Evolutionary conservation across 35 echinoderm and acorn worm genomes (phyloP).

Genomic region (Heliocidaris tuberculata): DNA sequence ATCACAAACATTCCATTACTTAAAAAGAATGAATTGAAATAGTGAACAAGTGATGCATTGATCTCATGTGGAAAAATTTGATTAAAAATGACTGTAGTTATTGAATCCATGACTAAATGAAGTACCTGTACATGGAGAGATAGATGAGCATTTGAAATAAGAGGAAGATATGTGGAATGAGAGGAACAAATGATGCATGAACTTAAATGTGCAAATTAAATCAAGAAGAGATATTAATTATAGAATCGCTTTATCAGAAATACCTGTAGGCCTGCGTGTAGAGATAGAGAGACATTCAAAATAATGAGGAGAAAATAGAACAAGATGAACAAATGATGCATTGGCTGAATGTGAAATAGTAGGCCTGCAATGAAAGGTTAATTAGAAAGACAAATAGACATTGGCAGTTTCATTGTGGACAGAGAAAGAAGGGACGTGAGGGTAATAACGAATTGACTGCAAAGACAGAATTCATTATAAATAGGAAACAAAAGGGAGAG

Average conservation of each 20-base stretch:
- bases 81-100: no score
- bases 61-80: no score
- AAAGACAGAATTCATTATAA: neutral
- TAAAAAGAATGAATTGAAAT: no score
- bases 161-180: neutral
- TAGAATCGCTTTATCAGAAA: neutral
- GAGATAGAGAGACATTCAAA: neutral
- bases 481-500: neutral
- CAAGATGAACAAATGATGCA: neutral
- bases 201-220: neutral
- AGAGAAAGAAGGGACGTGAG: neutral
- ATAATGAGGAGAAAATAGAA: neutral
- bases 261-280: neutral
- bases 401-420: neutral
- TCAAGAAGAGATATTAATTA: neutral
- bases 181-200: neutral
- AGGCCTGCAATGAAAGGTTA: neutral
- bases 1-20: no score
- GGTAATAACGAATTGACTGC: neutral
- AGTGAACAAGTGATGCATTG: no score
- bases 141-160: neutral
- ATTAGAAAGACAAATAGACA: constrained; percentile 18
- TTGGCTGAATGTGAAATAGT: neutral
- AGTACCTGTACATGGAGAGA: neutral
- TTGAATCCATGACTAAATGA: neutral